Conservation (phyloP, 30 jellyfish, hydroid and myxozoan species). For the Hydractinia echinata region DNA sequence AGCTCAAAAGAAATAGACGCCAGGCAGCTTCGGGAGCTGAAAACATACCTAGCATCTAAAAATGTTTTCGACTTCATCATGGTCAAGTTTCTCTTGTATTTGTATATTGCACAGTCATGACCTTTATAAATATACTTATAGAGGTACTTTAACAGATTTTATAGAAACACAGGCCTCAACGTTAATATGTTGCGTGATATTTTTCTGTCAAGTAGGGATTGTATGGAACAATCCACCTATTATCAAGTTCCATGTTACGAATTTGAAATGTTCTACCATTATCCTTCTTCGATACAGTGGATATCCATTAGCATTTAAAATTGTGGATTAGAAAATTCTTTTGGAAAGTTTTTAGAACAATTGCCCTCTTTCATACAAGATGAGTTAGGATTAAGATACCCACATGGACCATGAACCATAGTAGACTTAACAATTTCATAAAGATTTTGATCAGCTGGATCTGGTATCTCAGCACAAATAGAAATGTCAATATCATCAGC, state of each 20-base stretch:
- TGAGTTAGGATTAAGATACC: constrained; percentile 41
- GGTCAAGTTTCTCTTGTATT: constrained; percentile 44
- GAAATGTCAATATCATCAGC: constrained; percentile 56
- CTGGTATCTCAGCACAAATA: constrained; percentile 67
- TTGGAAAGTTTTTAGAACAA: constrained; percentile 41
- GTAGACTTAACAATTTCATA: constrained; percentile 41
- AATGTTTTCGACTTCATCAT: constrained; percentile 42
- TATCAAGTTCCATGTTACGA: constrained; percentile 29
- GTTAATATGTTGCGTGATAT: constrained; percentile 57
- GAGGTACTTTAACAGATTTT: constrained; percentile 39
- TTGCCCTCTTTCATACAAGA: constrained; percentile 60
- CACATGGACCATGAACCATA: constrained; percentile 81
- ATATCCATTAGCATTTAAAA: constrained; percentile 42
- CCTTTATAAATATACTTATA: constrained; percentile 66
- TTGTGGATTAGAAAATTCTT: constrained; percentile 16
- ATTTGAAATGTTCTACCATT: constrained; percentile 19
- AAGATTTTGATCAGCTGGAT: constrained; percentile 42
- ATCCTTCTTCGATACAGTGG: constrained; percentile 56
- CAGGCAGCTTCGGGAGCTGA: constrained; percentile 47
- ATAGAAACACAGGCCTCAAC: constrained; percentile 50
- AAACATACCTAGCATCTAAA: constrained; percentile 40
- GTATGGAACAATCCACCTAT: constrained; percentile 63
- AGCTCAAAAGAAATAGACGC: constrained; percentile 31
- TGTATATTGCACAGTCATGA: constrained; percentile 44
- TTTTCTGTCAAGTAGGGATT: constrained; percentile 41